Evolutionary conservation across 2,888 invertebrate genomes (phyloP), one percentile per base, ranked within the genome.

Genomic region (Schrankia costaestrigalis): DNA sequence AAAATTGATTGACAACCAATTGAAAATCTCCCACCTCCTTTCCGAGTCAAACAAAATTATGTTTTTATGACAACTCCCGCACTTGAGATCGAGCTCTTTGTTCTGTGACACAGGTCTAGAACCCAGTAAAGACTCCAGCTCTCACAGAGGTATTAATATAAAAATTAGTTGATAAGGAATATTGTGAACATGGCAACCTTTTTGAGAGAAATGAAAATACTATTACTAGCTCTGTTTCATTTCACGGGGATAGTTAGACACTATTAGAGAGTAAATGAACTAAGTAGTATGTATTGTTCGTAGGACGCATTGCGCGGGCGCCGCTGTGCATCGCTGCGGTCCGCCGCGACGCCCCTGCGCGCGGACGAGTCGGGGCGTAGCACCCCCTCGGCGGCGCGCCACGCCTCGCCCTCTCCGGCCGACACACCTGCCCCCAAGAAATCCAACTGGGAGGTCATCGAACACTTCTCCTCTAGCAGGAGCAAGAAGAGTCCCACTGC

Each of bases 391-490:
- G 76, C 81, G 6, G 76, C 78, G 66, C 79, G 68, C 24, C 85
- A 79, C 56, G 63, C 90, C 39, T 74, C 89, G 33, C 71, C 91
- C 45, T 82, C 91, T 11, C 90, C 92, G 25, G 91, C 91, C 0
- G 79, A 72, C 24, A 73, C 80, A 0, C 78, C 81, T 11, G 91
- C 91, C 1, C 90, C 92, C 2, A 91, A 92, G 75, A 95, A 95
- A 74, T 95, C 95, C 62, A 95, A 96, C 83, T 96, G 95, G 95
- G 95, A 95, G 75, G 95, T 96, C 55, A 95, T 96, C 63, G 95
- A 96, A 76, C 95, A 96, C 80, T 95, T 94, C 81, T 92, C 91
- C 39, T 90, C 90, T 14, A 91, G 85, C 63, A 89, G 90, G 46
- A 86, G 70, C 56, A 90, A 90, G 56, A 90, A 87, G 42, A 89